phyloP scores from a whole-genome alignment of 2,113 vertebrate genomes.

The Phaethornis superciliosus region DNA sequence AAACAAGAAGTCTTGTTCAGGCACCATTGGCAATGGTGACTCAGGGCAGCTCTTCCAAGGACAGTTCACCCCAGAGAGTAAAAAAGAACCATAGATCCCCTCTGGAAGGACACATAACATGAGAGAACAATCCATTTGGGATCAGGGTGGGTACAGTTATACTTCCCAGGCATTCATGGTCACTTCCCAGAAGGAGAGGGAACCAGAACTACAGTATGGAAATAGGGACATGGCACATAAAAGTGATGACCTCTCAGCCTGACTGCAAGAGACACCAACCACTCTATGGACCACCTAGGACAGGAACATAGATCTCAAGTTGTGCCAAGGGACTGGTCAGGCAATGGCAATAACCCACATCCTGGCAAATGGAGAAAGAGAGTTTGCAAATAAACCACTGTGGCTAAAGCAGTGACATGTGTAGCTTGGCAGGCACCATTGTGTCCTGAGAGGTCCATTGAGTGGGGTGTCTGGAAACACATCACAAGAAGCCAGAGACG shows the following conservation, averaged over 20 bases:
- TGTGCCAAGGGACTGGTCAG: background rate
- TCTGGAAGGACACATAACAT: background rate
- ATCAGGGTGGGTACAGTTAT: background rate
- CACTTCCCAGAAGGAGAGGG: background rate
- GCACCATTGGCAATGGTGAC: background rate
- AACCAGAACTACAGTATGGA: background rate
- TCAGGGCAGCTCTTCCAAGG: background rate
- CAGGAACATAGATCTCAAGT: background rate
- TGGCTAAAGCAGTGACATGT: background rate
- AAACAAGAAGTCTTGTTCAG: background rate
- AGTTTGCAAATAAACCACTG: background rate
- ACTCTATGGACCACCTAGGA: background rate
- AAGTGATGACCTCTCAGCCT: background rate
- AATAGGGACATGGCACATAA: background rate
- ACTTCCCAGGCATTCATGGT: background rate
- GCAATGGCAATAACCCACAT: background rate
- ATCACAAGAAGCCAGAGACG: background rate
- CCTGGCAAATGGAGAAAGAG: background rate
- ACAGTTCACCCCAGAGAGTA: background rate
- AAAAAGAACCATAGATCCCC: background rate
- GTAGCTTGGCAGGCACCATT: background rate
- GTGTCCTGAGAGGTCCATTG: rapidly evolving
- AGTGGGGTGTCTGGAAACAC: background rate
- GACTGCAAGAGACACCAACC: background rate
- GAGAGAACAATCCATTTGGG: background rate